Conservation (phyloP, 2,888 invertebrate genomes). For the Scrobipalpa costella region DNA sequence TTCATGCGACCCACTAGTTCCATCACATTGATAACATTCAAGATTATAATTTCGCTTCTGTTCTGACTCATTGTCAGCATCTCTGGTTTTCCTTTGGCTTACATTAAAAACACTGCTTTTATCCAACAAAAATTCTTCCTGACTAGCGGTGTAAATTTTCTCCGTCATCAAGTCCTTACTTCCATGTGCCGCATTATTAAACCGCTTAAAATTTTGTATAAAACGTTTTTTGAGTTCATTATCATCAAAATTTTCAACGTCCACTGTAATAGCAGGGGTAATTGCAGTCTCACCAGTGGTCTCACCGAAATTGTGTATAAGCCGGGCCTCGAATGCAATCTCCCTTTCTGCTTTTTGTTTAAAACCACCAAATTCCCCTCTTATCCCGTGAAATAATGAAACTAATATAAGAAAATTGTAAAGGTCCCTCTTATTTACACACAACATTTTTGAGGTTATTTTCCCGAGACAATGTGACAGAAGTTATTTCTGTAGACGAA, state of each 20-base stretch:
- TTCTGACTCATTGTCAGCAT: not conserved
- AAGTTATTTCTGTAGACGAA: not conserved
- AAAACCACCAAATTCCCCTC: constrained; percentile 40
- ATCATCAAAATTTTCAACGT: constrained; percentile 44
- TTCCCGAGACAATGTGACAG: not conserved
- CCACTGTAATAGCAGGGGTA: constrained; percentile 41
- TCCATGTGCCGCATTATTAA: constrained; percentile 35
- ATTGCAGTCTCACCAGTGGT: constrained; percentile 39
- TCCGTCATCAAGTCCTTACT: constrained; percentile 26
- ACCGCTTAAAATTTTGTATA: constrained; percentile 41
- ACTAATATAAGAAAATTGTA: constrained; percentile 48
- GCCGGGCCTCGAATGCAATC: constrained; percentile 42
- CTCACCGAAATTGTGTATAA: constrained; percentile 43
- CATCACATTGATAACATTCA: constrained; percentile 7
- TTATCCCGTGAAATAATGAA: constrained; percentile 44
- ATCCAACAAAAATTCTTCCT: not conserved
- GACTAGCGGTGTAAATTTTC: not conserved
- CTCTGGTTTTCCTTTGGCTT: not conserved
- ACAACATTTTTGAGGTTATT: constrained; percentile 38
- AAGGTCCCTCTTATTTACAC: constrained; percentile 39
- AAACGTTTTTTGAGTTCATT: constrained; percentile 42
- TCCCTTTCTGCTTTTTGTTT: constrained; percentile 42
- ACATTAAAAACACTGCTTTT: too few species aligned
- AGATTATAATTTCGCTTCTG: not conserved
- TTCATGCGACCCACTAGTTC: not conserved